phyloP scores from a whole-genome alignment of 2,888 invertebrate genomes.

The Cremastobaeus sp. region DNA sequence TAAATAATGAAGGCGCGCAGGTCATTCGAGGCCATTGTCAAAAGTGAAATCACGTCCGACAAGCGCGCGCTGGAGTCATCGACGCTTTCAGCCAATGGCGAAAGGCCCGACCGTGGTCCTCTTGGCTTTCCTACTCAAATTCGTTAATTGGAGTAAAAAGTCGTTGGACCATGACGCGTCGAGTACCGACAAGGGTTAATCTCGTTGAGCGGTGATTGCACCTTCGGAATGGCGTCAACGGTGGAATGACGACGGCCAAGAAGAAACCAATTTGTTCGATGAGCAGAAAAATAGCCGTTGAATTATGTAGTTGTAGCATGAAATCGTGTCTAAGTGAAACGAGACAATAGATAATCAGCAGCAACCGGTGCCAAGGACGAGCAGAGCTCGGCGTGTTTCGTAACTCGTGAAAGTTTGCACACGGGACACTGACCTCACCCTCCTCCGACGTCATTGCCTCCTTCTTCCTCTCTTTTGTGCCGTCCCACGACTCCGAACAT shows the following conservation, averaged over 20 bases:
- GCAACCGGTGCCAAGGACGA: constrained; percentile 78
- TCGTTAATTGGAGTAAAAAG: constrained; percentile 35
- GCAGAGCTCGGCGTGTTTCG: constrained; percentile 76
- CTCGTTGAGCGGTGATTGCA: too few relatives aligned
- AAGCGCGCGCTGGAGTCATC: constrained; percentile 63
- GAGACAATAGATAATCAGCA: constrained; percentile 76
- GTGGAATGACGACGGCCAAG: too few relatives aligned
- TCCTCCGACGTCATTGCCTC: constrained; percentile 65
- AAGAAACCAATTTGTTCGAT: not conserved
- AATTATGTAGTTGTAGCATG: constrained; percentile 23
- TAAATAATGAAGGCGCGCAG: constrained; percentile 36
- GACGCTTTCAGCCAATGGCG: constrained; percentile 65
- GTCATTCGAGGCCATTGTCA: constrained; percentile 77
- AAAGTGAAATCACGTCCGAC: constrained; percentile 74
- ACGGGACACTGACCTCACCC: constrained; percentile 78
- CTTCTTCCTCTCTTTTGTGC: constrained; percentile 56
- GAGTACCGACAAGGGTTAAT: not conserved
- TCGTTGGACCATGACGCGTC: not conserved
- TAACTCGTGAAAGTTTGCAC: constrained; percentile 78
- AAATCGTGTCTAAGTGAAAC: constrained; percentile 65
- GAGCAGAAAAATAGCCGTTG: constrained; percentile 19
- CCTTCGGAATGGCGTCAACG: too few relatives aligned
- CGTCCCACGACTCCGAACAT: constrained; percentile 55
- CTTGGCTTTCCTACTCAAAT: constrained; percentile 40
- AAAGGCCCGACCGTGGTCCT: constrained; percentile 42